Evolutionary conservation across 2,888 invertebrate genomes (phyloP).

Genomic region (Minunthozetes semirufus): DNA sequence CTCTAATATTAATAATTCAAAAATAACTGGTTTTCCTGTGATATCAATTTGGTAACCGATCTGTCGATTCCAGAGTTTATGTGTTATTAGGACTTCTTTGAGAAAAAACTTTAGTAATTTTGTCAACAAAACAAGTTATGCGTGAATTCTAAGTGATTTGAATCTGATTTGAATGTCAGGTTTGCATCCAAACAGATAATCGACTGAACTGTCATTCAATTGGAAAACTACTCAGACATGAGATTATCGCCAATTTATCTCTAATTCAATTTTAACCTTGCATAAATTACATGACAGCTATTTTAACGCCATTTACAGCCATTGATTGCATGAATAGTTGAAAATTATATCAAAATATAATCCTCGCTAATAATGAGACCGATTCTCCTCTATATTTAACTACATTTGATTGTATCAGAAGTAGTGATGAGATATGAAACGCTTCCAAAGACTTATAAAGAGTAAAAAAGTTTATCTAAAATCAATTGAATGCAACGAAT

Average conservation of each 20-base stretch:
- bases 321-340: neutral
- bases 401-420: slow-evolving; percentile 1
- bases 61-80: neutral
- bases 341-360: neutral
- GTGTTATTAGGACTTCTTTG: slow-evolving; percentile 6
- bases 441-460: neutral
- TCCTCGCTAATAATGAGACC: neutral
- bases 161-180: neutral
- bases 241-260: neutral
- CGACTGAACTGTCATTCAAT: neutral
- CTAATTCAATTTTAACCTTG: slow-evolving; percentile 10
- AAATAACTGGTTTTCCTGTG: neutral
- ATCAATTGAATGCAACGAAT: slow-evolving; percentile 14
- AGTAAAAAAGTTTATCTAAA: slow-evolving; percentile 6
- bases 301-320: neutral
- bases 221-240: neutral
- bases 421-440: neutral
- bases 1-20: neutral
- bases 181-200: neutral
- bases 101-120: neutral
- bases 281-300: neutral
- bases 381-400: slow-evolving; percentile 9
- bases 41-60: neutral
- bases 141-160: slow-evolving; percentile 3
- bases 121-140: slow-evolving; percentile 17